phyloP scores from a whole-genome alignment of 2,888 invertebrate species.

The Eumerus sabulonum region DNA sequence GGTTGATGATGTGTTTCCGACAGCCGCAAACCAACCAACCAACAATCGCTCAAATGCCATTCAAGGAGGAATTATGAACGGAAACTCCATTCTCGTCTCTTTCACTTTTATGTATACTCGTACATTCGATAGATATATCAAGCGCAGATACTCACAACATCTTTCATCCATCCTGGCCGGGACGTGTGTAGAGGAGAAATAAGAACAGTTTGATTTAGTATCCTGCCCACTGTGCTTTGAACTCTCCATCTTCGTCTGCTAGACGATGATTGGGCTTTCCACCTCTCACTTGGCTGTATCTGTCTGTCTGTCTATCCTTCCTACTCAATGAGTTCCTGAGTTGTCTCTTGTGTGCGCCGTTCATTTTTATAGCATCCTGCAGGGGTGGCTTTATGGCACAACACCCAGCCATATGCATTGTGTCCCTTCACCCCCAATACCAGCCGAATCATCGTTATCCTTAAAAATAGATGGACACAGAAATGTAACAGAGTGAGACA shows the following conservation, averaged over 20 bases:
- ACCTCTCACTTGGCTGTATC: constrained; percentile 36
- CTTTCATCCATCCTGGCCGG: constrained; percentile 3
- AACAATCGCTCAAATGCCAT: constrained; percentile 62
- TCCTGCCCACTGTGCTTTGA: constrained; percentile 18
- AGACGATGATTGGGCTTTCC: constrained; percentile 63
- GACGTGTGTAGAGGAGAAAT: neutral
- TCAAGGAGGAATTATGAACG: constrained; percentile 21
- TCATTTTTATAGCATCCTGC: constrained; percentile 67
- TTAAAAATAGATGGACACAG: constrained; percentile 21
- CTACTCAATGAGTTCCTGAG: constrained; percentile 49
- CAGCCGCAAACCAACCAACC: constrained; percentile 41
- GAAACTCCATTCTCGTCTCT: constrained; percentile 45
- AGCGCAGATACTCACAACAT: no score
- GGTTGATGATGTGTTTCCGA: constrained; percentile 9
- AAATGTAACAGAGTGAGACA: constrained; percentile 14
- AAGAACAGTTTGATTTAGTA: constrained; percentile 30
- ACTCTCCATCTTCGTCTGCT: constrained; percentile 49
- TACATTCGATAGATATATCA: neutral
- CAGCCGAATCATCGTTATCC: constrained; percentile 38
- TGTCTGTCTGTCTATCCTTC: constrained; percentile 37
- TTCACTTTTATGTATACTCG: no score
- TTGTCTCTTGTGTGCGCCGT: constrained; percentile 43
- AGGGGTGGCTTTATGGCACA: constrained; percentile 67
- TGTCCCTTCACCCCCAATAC: constrained; percentile 28
- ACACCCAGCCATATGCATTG: constrained; percentile 50